Conservation (phyloP, 1,140 invertebrate species). For the Diuraphis noxia region DNA sequence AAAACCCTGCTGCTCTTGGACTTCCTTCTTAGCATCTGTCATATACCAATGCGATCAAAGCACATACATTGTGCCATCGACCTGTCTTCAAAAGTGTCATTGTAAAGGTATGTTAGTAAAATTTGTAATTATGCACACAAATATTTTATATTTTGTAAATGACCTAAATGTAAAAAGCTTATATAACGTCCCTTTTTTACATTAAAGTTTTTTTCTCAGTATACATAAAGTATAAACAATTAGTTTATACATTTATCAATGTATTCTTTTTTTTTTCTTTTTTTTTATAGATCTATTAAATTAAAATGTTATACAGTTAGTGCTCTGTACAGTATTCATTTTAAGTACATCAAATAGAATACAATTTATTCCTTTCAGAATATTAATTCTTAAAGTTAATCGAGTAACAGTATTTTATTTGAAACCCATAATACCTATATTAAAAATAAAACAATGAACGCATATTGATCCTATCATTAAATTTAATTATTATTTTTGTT, state of each 20-base stretch:
- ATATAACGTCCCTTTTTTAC: neutral
- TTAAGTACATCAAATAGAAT: neutral
- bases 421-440: neutral
- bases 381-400: neutral
- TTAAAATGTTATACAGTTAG: neutral
- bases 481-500: neutral
- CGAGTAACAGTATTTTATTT: neutral
- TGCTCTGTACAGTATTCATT: slow-evolving; percentile 12
- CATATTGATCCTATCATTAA: neutral
- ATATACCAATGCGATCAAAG: slow-evolving; percentile 36
- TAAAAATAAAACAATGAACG: neutral
- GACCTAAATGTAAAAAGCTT: slow-evolving; percentile 27
- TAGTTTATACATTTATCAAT: neutral
- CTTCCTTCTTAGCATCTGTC: slow-evolving; percentile 41
- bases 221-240: neutral
- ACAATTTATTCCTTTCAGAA: neutral
- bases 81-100: slow-evolving; percentile 17
- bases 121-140: slow-evolving; percentile 37
- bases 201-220: neutral
- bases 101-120: slow-evolving; percentile 42
- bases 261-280: neutral
- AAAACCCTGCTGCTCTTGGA: slow-evolving; percentile 36
- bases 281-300: neutral
- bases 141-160: slow-evolving; percentile 42
- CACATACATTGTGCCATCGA: slow-evolving; percentile 43